Evolutionary conservation across 2,797 vertebrate species (phyloP).

Genomic region (Florisuga fusca): DNA sequence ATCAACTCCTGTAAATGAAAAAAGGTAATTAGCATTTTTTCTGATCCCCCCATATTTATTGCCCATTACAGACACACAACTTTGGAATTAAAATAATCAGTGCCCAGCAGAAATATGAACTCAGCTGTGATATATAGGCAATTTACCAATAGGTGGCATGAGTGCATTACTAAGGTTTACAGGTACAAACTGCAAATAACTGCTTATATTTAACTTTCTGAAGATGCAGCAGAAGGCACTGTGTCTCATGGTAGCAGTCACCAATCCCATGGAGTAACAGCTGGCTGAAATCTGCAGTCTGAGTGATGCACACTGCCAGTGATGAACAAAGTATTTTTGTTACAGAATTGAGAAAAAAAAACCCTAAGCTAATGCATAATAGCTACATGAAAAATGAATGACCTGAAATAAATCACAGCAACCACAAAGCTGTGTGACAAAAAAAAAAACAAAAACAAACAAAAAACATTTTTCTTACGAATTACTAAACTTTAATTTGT

Average conservation of each 20-base stretch:
- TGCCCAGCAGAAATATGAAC: background rate
- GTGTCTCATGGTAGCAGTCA: background rate
- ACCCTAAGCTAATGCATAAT: background rate
- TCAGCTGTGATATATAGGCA: background rate
- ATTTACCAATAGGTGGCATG: constrained; percentile 75
- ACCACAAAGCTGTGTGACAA: background rate
- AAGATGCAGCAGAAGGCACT: constrained; percentile 21
- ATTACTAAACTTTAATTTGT: background rate
- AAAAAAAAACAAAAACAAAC: background rate
- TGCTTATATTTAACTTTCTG: background rate
- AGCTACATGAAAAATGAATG: background rate
- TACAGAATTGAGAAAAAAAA: background rate
- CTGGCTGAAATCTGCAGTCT: constrained; percentile 8
- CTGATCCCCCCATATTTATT: background rate
- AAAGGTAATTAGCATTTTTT: background rate
- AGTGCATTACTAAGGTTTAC: constrained; percentile 51
- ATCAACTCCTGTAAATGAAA: background rate
- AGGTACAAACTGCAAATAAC: background rate
- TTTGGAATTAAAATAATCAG: background rate
- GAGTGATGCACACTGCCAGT: background rate
- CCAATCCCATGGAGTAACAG: background rate
- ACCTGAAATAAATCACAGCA: background rate
- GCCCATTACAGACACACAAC: background rate
- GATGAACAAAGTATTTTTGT: background rate
- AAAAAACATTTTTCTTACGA: background rate